Evolutionary conservation across 2,888 invertebrate genomes (phyloP), one percentile per base, ranked within the genome.

Genomic region (Synanthedon tipuliformis): DNA sequence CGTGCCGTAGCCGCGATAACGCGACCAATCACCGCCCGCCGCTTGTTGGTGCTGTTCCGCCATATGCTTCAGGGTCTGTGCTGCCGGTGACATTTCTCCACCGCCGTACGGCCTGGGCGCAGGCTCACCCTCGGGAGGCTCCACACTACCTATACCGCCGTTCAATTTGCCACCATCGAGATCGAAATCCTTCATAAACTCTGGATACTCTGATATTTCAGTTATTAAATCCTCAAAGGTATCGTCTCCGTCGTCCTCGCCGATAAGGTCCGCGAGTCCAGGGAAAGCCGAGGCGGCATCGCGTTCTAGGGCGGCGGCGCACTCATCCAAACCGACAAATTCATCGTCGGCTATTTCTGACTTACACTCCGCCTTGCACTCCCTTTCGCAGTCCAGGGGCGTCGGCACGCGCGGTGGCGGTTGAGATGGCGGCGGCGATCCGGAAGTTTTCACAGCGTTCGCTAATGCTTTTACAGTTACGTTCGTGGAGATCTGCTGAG

Each of bases 51-150:
- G 97, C 78, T 97, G 97, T 75, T 97, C 97, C 45, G 97, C 97
- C 97, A 97, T 97, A 70, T 97, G 97, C 75, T 97, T 97, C 52
- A 98, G 88, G 0, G 97, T 97, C 84, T 97, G 96, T 51, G 97
- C 97, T 1, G 98, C 98, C 23, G 97, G 95, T 56, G 96, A 95
- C 76, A 94, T 89, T 75, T 95, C 95, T 0, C 90, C 91, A 54
- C 89, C 71, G 60, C 89, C 82, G 59, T 90, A 89, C 18, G 89
- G 79, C 56, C 87, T 66, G 52, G 88, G 65, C 66, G 80, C 72
- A 57, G 71, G 66, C 40, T 88, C 89, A 41, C 87, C 89, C 61
- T 89, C 89, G 11, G 84, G 73, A 16, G 84, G 79, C 52, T 86
- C 89, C 40, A 84, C 69, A 3, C 73, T 80, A 41, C 73, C 68